These are phyloP conservation scores for Wiebesia pumilae DNA, from an alignment of 1,140 invertebrate genomes.

Conservation along the genomic window DNA sequence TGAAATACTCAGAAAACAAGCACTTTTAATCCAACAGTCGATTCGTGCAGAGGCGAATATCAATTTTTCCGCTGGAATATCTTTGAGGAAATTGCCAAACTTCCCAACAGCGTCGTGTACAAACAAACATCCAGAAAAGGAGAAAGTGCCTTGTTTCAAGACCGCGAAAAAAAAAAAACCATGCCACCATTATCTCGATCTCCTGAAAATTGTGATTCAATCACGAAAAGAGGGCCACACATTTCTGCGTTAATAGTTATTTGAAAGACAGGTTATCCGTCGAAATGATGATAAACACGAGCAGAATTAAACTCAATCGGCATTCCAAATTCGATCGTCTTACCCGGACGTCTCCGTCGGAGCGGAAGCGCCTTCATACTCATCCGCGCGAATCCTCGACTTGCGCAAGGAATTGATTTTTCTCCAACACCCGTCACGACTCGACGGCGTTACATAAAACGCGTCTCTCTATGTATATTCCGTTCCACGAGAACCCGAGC, in stretches of 20 bases:
- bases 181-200: background rate
- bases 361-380: too few species aligned
- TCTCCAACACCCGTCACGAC: background rate
- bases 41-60: background rate
- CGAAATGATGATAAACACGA: too few species aligned
- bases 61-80: background rate
- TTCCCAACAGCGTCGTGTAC: background rate
- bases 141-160: background rate
- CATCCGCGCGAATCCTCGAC: too few species aligned
- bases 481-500: background rate
- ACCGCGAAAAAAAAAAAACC: background rate
- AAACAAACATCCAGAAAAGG: conserved; percentile 20
- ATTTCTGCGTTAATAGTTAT: background rate
- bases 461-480: background rate
- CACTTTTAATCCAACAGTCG: too few species aligned
- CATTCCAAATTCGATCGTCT: too few species aligned
- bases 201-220: background rate
- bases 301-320: too few species aligned
- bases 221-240: background rate
- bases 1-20: too few species aligned
- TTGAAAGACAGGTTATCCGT: background rate
- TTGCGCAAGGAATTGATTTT: background rate
- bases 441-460: background rate
- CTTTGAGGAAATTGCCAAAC: background rate
- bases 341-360: too few species aligned